These are phyloP conservation scores for Cryptus viduatorius DNA, from an alignment of 2,888 invertebrate genomes.

Conservation along the genomic window DNA sequence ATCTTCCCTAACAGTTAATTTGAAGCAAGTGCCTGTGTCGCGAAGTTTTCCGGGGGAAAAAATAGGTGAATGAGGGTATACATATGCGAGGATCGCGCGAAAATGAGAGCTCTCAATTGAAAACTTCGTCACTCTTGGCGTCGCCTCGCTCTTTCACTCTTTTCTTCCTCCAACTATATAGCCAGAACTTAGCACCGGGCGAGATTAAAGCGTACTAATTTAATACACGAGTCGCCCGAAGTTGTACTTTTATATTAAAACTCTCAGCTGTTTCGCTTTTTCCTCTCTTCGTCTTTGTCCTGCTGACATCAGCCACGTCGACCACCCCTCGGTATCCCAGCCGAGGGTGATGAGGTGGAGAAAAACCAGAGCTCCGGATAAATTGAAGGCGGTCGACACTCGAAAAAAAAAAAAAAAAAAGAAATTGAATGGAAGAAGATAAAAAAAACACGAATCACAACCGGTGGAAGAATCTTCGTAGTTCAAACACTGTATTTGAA, in stretches of 20 bases:
- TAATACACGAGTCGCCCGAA: conserved; percentile 60
- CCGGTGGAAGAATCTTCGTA: background rate
- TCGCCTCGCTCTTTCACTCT: conserved; percentile 7
- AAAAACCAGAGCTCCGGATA: background rate
- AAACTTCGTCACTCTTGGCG: conserved; percentile 51
- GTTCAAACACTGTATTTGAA: background rate
- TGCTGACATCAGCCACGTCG: background rate
- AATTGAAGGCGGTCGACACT: background rate
- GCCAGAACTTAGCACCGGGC: conserved; percentile 24
- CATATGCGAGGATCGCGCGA: conserved; percentile 2
- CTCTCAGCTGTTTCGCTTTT: conserved; percentile 22
- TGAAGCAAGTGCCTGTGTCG: background rate
- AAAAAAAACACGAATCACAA: background rate
- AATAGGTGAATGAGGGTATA: conserved; percentile 15
- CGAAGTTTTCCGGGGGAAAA: background rate
- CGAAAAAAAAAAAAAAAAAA: background rate
- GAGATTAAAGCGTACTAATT: conserved; percentile 68
- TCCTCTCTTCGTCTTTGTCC: conserved; percentile 17
- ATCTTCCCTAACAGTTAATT: conserved; percentile 8
- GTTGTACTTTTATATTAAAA: conserved; percentile 68
- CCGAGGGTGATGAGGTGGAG: background rate
- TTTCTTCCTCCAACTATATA: conserved; percentile 6
- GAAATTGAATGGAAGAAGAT: background rate
- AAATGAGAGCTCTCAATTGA: conserved; percentile 57
- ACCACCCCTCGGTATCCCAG: background rate